Evolutionary conservation across 2,797 vertebrate genomes (phyloP), one percentile per base, ranked within the genome.

Genomic region (Channa striata): DNA sequence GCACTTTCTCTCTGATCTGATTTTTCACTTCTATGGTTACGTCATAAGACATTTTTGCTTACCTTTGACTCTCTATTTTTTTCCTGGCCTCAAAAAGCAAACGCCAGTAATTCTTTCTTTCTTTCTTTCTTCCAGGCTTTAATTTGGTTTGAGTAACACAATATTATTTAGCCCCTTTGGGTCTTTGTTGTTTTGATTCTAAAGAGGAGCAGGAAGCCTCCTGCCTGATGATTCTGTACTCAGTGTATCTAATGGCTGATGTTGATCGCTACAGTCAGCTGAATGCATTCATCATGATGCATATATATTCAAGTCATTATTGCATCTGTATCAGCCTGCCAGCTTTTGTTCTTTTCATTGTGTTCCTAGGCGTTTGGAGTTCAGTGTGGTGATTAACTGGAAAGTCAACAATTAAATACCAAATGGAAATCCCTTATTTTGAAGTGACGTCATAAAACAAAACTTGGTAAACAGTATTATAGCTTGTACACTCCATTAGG

Each of bases 41-140:
- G 34, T 70, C 33, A 42, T 87, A 85, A 85, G 70, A 71, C 20
- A 43, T 59, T 16, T 64, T 43, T 21, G 11, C 11, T 69, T 17
- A 23, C 16, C 25, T 61, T 34, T 25, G 16, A 44, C 57, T 49
- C 11, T 8, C 7, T 5, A 9, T 16, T 34, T 36, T 58, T 39
- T 51, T n/a, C 49, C 11, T 37, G 13, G 8, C 49, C 42, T 49
- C 30, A 44, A 6, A 4, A 37, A 16, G 36, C 16, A 2, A 1
- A 4, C 50, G 21, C 20, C 17, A 56, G 17, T n/a, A n/a, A n/a
- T n/a, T n/a, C n/a, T n/a, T n/a, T n/a, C n/a, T n/a, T n/a, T n/a
- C 21, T 3, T 20, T 53, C 7, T 49, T 42, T 23, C 4, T 17
- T 21, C 19, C 10, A 13, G 4, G 59, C 43, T 70, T 50, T 11